Percentiles rank a stretch among this genome's conserved stretches.
Evolutionary conservation across 2,888 invertebrate genomes (phyloP).

Genomic region (Rotaria sp.): DNA sequence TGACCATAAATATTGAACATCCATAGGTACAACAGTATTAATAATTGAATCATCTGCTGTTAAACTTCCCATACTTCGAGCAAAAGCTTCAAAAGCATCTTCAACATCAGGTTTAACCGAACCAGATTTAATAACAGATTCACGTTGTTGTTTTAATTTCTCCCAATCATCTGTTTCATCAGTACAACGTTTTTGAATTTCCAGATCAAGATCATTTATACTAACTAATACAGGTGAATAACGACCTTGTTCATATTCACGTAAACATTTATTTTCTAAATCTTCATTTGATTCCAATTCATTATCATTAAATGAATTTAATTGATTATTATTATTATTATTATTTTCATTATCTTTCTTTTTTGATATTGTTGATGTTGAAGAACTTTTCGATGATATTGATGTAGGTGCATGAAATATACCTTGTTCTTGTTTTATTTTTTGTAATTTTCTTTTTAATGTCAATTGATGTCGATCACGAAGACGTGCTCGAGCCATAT

Average conservation of each 20-base stretch:
- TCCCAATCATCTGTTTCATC: constrained; percentile 20
- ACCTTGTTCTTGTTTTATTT: constrained; percentile 70
- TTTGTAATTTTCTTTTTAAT: constrained; percentile 74
- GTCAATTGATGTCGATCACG: constrained; percentile 84
- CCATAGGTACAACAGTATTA: background rate
- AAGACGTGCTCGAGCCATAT: constrained; percentile 82
- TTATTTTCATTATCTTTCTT: constrained; percentile 34
- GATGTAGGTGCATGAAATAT: background rate
- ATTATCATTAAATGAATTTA: constrained; percentile 28
- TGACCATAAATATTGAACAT: constrained; percentile 65
- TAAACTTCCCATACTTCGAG: background rate
- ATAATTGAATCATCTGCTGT: constrained; percentile 12
- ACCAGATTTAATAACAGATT: background rate
- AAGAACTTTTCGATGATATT: background rate
- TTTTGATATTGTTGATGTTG: constrained; percentile 18
- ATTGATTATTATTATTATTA: background rate
- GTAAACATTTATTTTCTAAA: constrained; percentile 25
- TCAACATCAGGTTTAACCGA: constrained; percentile 57
- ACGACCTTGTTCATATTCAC: constrained; percentile 30
- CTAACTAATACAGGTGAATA: constrained; percentile 32
- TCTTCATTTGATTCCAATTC: constrained; percentile 32
- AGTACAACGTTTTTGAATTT: background rate
- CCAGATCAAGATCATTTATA: constrained; percentile 20
- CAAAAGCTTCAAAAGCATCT: constrained; percentile 64
- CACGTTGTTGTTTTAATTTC: constrained; percentile 20